These are phyloP conservation scores for Gambusia yucatana DNA, from an alignment of 2,797 vertebrate species.

Conservation along the genomic window DNA sequence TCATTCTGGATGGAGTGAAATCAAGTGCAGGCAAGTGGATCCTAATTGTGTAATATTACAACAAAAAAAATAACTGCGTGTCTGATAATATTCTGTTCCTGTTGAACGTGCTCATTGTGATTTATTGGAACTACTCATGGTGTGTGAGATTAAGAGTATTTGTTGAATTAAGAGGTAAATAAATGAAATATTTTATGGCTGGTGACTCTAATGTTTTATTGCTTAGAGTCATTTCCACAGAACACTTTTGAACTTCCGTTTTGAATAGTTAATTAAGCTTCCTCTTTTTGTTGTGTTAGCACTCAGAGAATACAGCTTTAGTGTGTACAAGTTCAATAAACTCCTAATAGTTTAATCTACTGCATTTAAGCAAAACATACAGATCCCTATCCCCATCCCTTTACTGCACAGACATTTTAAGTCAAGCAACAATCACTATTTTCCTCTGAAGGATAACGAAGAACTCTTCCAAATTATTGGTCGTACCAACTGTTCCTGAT, in stretches of 20 bases:
- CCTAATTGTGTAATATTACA: constrained; percentile 68
- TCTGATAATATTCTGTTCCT: constrained; percentile 71
- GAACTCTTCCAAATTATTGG: not conserved
- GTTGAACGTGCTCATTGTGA: constrained; percentile 75
- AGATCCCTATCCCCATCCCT: not conserved
- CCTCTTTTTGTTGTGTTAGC: not conserved
- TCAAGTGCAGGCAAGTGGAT: constrained; percentile 75
- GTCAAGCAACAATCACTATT: not conserved
- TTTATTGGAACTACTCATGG: constrained; percentile 75
- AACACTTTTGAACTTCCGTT: not conserved
- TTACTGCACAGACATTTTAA: not conserved
- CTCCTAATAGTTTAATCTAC: not conserved
- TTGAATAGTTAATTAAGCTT: not conserved
- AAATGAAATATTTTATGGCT: constrained; percentile 80
- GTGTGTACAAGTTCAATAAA: not conserved
- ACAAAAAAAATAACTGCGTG: constrained; percentile 43
- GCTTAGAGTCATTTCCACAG: not conserved
- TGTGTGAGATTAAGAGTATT: constrained; percentile 75
- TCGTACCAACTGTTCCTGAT: not conserved
- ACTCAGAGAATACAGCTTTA: not conserved
- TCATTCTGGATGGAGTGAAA: constrained; percentile 76
- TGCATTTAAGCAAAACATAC: not conserved
- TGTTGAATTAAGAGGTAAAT: constrained; percentile 78
- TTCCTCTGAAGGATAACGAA: not conserved
- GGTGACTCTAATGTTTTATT: constrained; percentile 65